Base-by-base conservation (phyloP, 2,113 vertebrate species). In the Stigmatopora argus region DNA sequence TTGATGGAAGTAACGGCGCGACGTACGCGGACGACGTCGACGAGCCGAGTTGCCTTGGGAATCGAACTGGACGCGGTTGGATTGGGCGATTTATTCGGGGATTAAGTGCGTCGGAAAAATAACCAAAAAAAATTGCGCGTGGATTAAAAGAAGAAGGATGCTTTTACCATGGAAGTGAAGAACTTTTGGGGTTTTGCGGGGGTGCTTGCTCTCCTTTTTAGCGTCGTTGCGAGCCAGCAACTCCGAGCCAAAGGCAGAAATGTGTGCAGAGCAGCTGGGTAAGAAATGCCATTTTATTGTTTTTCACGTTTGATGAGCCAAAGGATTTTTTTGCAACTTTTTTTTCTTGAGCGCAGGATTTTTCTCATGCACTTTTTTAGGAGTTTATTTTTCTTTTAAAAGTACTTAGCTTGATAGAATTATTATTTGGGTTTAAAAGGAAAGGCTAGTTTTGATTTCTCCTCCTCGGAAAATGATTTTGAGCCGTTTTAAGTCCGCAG, bases 191-290 rank as follows among this genome's bases (percentile, higher is more conserved):
- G 74, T 77, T 79, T 83, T 72, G 69, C 77, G 70, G 79, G 83
- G 78, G 69, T 90, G 80, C 73, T 87, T 74, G 78, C 75, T 81
- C 67, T 89, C n/a, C 80, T 84, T 69, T 63, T 89, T 71, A 90
- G 82, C 73, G 77, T 77, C 57, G 72, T 52, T 72, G 86, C 79
- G 63, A 76, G 88, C 70, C 90, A 92, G 78, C 85, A 92, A 74
- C 88, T 92, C 66, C 89, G 85, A 64, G 77, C 89, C 1, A 92
- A 90, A 85, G 91, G 91, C 72, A 88, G 85, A 75, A 91, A 92
- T 87, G 91, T 92, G 7, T 92, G 91, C 86, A 91, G 82, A 82
- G 73, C 70, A 66, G 49, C 71, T 8, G 90, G 90, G 91, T 92
- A 88, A 92, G 91, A 78, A 47, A 5, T 23, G 51, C 44, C 1